phyloP scores from a whole-genome alignment of 1,140 invertebrate species.

The Bombus terrestris region DNA sequence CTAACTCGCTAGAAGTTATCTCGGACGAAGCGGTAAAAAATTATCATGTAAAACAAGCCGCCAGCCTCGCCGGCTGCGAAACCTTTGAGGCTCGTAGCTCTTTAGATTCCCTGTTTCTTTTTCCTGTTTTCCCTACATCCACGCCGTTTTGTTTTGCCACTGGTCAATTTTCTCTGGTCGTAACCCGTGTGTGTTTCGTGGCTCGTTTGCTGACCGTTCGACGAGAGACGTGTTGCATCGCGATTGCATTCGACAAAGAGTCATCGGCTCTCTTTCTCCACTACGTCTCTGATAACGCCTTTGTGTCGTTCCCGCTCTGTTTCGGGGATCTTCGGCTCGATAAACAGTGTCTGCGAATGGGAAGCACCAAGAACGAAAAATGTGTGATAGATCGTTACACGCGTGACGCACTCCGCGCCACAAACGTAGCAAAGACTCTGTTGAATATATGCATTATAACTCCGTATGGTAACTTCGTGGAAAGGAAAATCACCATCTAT shows the following conservation, averaged over 20 bases:
- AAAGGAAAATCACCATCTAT: not conserved
- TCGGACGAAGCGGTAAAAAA: constrained; percentile 53
- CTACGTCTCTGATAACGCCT: not conserved
- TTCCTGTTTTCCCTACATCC: not conserved
- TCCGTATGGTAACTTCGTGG: too few species aligned
- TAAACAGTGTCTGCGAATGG: not conserved
- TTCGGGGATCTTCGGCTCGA: not conserved
- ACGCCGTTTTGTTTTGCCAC: constrained; percentile 1
- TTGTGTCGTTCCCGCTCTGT: not conserved
- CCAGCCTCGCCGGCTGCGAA: not conserved
- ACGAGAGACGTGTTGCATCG: not conserved
- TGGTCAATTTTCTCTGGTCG: constrained; percentile 51
- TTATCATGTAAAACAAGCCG: constrained; percentile 56
- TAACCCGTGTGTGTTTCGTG: not conserved
- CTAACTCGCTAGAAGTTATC: constrained; percentile 53
- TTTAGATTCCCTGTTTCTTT: constrained; percentile 29
- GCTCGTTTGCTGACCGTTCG: constrained; percentile 18
- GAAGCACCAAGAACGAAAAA: too few species aligned
- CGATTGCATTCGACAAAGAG: constrained; percentile 18
- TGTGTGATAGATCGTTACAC: too few species aligned
- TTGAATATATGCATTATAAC: too few species aligned
- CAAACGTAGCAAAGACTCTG: too few species aligned
- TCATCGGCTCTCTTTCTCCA: not conserved
- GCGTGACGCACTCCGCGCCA: too few species aligned
- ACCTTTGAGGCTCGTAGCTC: constrained; percentile 40